phyloP scores from a whole-genome alignment of 2,888 invertebrate species.

The Melipona beecheii region DNA sequence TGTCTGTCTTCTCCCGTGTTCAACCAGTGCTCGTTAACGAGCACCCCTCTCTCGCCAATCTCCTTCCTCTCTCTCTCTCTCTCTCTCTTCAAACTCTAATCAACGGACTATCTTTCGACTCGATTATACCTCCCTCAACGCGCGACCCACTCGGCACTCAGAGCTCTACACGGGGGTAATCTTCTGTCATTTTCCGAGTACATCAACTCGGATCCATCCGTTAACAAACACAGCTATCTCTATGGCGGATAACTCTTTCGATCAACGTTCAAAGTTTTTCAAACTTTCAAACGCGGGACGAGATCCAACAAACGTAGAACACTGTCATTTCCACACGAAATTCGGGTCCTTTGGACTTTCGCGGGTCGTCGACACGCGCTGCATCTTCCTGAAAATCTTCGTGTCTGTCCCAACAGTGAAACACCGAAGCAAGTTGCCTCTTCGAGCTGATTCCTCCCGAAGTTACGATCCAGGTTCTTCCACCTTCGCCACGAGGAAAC shows the following conservation, averaged over 20 bases:
- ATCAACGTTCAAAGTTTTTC: not conserved
- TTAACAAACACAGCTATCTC: not conserved
- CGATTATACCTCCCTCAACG: not conserved
- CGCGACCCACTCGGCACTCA: not conserved
- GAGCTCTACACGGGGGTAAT: not conserved
- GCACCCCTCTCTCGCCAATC: not conserved
- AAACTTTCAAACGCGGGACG: not conserved
- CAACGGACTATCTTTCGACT: not conserved
- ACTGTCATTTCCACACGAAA: not conserved
- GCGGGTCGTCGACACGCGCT: constrained; percentile 6
- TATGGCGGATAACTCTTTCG: not conserved
- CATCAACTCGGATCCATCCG: not conserved
- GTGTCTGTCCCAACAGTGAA: not conserved
- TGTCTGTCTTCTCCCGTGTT: constrained; percentile 11
- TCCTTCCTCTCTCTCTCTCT: not conserved
- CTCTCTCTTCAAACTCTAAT: not conserved
- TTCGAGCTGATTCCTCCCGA: too few relatives aligned
- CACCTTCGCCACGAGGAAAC: not conserved
- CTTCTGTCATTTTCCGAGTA: not conserved
- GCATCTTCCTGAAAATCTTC: constrained; percentile 5
- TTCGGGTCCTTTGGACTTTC: not conserved
- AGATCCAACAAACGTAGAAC: not conserved
- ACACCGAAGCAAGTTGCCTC: not conserved
- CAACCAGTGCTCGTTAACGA: not conserved
- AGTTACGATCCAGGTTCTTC: not conserved